Percentiles rank a stretch among this genome's conserved stretches.
phyloP scores from a whole-genome alignment of 2,113 vertebrate species.

The Aptenodytes patagonicus region DNA sequence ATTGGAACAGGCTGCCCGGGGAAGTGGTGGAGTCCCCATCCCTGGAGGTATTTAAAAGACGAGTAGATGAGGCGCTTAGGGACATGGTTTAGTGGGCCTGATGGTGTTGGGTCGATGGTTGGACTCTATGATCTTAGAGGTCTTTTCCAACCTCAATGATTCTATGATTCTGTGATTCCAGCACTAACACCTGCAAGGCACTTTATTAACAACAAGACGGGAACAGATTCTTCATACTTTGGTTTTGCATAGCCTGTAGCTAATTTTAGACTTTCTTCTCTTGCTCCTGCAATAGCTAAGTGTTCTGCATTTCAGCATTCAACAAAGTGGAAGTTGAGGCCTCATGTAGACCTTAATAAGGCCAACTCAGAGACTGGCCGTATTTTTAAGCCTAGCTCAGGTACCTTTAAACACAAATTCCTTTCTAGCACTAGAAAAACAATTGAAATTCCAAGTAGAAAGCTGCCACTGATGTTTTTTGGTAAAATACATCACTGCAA shows the following conservation, averaged over 20 bases:
- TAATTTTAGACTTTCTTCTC: background rate
- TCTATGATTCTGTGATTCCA: background rate
- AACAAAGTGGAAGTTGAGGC: background rate
- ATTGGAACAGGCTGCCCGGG: no score
- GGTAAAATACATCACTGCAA: background rate
- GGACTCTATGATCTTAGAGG: no score
- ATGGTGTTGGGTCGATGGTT: no score
- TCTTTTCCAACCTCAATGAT: no score
- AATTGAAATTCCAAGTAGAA: background rate
- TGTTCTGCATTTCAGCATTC: background rate
- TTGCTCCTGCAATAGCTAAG: background rate
- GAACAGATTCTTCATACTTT: background rate
- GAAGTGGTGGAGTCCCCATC: no score
- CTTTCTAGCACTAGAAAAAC: background rate
- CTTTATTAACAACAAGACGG: background rate
- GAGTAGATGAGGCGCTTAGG: no score
- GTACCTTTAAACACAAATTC: background rate
- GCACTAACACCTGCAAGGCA: background rate
- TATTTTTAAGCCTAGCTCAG: background rate
- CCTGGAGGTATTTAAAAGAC: no score
- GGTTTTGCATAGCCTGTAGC: background rate
- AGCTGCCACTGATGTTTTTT: background rate
- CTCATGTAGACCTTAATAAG: background rate
- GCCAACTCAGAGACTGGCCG: background rate
- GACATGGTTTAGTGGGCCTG: no score